Evolutionary conservation across 2,113 vertebrate genomes (phyloP).

Genomic region (Notarius quadriscutis): DNA sequence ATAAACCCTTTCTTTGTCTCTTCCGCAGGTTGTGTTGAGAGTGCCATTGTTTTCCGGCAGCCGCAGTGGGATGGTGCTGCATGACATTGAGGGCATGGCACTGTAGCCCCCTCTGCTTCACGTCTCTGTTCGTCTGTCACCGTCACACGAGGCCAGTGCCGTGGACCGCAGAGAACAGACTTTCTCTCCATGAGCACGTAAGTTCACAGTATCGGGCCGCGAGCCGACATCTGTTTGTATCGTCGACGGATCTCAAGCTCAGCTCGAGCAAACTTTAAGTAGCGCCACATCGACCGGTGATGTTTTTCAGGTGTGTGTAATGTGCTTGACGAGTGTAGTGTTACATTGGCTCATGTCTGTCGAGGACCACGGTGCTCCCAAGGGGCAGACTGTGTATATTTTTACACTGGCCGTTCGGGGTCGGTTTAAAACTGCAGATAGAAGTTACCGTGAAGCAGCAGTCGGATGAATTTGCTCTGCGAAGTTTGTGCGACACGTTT

Average conservation of each 20-base stretch:
- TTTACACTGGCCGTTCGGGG: not conserved
- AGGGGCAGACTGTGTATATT: not conserved
- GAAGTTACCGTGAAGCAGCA: no score
- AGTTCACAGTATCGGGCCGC: slow-evolving; percentile 28
- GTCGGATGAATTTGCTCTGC: no score
- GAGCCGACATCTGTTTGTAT: not conserved
- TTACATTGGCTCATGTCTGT: not conserved
- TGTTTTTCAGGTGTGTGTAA: not conserved
- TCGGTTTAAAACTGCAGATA: no score
- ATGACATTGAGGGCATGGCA: slow-evolving; percentile 64
- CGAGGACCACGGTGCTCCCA: not conserved
- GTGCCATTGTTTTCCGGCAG: slow-evolving; percentile 54
- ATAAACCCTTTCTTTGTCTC: slow-evolving; percentile 6
- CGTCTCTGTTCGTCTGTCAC: slow-evolving; percentile 36
- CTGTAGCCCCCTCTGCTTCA: slow-evolving; percentile 58
- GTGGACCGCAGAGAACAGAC: slow-evolving; percentile 59
- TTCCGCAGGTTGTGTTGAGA: slow-evolving; percentile 41
- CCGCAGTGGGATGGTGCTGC: slow-evolving; percentile 68
- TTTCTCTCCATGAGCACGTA: slow-evolving; percentile 69
- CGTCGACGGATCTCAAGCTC: not conserved
- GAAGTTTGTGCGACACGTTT: no score
- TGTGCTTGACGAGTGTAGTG: not conserved
- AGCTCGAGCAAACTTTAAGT: not conserved
- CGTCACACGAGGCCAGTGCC: slow-evolving; percentile 51
- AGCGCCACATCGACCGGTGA: not conserved